Conservation (phyloP, 2,888 invertebrate genomes). For the Eutolmus rufibarbis region DNA sequence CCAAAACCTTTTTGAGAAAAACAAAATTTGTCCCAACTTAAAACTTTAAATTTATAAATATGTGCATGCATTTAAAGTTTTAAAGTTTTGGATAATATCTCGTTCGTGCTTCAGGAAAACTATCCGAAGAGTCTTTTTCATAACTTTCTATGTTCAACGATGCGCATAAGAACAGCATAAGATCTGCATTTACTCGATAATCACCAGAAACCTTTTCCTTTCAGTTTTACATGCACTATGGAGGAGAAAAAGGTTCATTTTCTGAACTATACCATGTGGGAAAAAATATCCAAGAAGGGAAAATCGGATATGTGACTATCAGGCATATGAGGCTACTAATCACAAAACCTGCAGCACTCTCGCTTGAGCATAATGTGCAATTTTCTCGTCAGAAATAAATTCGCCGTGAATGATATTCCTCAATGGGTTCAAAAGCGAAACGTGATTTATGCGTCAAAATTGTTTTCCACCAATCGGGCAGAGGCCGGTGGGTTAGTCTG, state of each 20-base stretch:
- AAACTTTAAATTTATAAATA: no score
- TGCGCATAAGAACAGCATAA: no score
- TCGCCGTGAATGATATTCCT: background rate
- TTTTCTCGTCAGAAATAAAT: background rate
- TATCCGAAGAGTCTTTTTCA: no score
- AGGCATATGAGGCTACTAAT: background rate
- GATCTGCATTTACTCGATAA: no score
- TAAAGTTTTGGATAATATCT: no score
- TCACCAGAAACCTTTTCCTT: background rate
- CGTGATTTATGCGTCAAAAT: conserved; percentile 10
- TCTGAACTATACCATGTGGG: background rate
- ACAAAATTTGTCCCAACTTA: no score
- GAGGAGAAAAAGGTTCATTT: background rate
- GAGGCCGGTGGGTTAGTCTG: background rate
- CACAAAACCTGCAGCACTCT: background rate
- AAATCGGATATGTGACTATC: background rate
- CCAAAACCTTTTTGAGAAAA: no score
- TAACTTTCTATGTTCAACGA: no score
- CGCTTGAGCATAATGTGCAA: background rate
- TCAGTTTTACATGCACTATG: background rate
- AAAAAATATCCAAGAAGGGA: background rate
- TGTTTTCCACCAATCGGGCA: background rate
- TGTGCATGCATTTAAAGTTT: no score
- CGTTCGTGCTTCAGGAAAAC: no score
- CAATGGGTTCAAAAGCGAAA: conserved; percentile 1